Base-by-base conservation (phyloP, 1,140 invertebrate genomes). In the Brachionus plicatilis region DNA sequence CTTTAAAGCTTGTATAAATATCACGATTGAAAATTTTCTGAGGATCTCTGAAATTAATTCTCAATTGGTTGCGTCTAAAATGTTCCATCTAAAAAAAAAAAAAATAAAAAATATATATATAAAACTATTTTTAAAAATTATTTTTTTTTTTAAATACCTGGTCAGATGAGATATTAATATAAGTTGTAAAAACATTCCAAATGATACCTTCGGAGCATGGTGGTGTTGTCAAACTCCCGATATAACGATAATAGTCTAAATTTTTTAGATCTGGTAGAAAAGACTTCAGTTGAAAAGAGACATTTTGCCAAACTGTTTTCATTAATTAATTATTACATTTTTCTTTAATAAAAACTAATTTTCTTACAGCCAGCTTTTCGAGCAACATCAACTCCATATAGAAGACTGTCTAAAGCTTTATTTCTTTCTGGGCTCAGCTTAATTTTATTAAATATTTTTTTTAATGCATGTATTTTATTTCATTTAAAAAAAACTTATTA, bases 141-240 rank as follows among this genome's bases (percentile, higher is more conserved):
- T 24, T 24, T 24, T 60, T 43, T 20, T 20, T 11, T n/a, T 9
- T 41, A 37, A 41, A 17, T 82, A 82, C 79, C 17, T 82, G 79
- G 9, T 33, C 79, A 45, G 53, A 41, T 65, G 79, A 82, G 33
- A 82, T 82, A 29, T 60, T 47, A 12, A 82, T 68, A 0, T 93
- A 92, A 83, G 93, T 91, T 85, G 92, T 92, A 86, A 95, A 94
- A 86, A 96, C 93, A 41, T 95, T 93, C 95, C 95, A 97, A 1
- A 92, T 93, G 2, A 96, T 95, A 4, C 93, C 92, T 91, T 96
- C 95, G 8, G 92, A 92, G 86, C 95, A 96, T 0, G 95, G 94
- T 2, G 95, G 95, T 4, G 95, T 96, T 0, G 95, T 96, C 45
- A 96, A 88, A 1, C 95, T 96, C 0, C 95, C 95, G 60, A 92